A percentile compares a stretch with the other conserved stretches of the same genome.
Evolutionary conservation across 2,888 invertebrate genomes (phyloP).

Genomic region (Spilarctia lutea): DNA sequence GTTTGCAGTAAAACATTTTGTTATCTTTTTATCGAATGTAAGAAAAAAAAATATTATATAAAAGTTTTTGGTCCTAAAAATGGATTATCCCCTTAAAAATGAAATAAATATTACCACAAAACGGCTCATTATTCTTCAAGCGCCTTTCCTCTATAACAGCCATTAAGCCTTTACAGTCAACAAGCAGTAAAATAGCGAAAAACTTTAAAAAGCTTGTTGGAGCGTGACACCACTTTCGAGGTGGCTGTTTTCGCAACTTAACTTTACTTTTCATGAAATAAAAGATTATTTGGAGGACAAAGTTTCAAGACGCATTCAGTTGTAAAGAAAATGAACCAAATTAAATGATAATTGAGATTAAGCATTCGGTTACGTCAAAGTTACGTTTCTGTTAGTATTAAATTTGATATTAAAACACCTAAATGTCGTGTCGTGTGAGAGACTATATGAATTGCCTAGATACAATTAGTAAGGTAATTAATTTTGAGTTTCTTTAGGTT

Average conservation of each 20-base stretch:
- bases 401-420: neutral
- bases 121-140: slow-evolving; percentile 14
- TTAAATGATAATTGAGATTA: neutral
- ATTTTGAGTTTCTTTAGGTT: too few relatives aligned
- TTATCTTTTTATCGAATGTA: too few relatives aligned
- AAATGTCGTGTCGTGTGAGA: neutral
- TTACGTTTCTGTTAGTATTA: neutral
- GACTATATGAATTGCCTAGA: too few relatives aligned
- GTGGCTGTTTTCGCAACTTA: neutral
- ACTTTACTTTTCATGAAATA: slow-evolving; percentile 8
- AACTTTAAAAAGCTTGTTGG: slow-evolving; percentile 15
- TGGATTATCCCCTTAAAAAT: neutral
- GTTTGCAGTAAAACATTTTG: too few relatives aligned
- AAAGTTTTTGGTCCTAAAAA: neutral
- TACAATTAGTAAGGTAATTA: too few relatives aligned
- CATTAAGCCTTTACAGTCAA: slow-evolving; percentile 12
- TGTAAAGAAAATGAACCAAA: slow-evolving; percentile 2
- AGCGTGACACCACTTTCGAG: slow-evolving; percentile 11
- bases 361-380: neutral
- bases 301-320: slow-evolving; percentile 12
- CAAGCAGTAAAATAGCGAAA: slow-evolving; percentile 16
- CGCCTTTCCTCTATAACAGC: neutral
- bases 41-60: neutral
- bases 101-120: slow-evolving; percentile 9
- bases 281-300: slow-evolving; percentile 9